Evolutionary conservation across 2,888 invertebrate genomes (phyloP).

Genomic region (Scrobipalpa atriplicella): DNA sequence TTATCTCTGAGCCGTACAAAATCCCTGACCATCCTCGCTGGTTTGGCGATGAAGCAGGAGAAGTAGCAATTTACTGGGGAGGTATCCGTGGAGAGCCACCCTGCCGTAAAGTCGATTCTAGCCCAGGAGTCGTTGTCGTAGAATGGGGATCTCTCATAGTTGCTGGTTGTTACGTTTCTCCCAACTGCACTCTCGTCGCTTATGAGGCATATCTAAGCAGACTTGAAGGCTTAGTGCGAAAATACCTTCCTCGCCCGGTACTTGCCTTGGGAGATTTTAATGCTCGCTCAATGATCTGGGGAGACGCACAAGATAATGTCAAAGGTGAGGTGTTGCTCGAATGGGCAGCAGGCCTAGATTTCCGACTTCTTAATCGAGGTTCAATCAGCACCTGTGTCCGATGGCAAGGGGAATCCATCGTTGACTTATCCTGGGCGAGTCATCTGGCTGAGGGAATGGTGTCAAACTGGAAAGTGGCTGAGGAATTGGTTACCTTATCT

Average conservation of each 20-base stretch:
- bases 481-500: constrained; percentile 32
- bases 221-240: background rate
- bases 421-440: constrained; percentile 34
- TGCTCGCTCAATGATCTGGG: constrained; percentile 26
- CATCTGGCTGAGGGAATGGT: constrained; percentile 23
- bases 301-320: background rate
- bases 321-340: background rate
- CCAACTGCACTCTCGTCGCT: constrained; percentile 19
- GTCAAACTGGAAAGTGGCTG: constrained; percentile 30
- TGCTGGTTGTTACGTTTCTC: constrained; percentile 33
- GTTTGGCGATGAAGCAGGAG: background rate
- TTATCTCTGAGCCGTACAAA: background rate
- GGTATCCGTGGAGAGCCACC: background rate
- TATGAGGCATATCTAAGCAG: background rate
- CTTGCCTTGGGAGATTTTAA: constrained; percentile 33
- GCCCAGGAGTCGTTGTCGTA: constrained; percentile 26
- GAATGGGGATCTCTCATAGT: constrained; percentile 27
- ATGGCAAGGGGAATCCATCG: constrained; percentile 39
- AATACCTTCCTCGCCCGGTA: constrained; percentile 20
- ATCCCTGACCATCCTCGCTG: constrained; percentile 1
- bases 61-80: constrained; percentile 17
- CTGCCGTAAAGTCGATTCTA: constrained; percentile 20
- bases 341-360: constrained; percentile 1
- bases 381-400: constrained; percentile 36
- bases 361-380: constrained; percentile 14